Percentiles rank a stretch among this genome's conserved stretches.
phyloP scores from a whole-genome alignment of 2,888 invertebrate species.

The Microchrysa polita region DNA sequence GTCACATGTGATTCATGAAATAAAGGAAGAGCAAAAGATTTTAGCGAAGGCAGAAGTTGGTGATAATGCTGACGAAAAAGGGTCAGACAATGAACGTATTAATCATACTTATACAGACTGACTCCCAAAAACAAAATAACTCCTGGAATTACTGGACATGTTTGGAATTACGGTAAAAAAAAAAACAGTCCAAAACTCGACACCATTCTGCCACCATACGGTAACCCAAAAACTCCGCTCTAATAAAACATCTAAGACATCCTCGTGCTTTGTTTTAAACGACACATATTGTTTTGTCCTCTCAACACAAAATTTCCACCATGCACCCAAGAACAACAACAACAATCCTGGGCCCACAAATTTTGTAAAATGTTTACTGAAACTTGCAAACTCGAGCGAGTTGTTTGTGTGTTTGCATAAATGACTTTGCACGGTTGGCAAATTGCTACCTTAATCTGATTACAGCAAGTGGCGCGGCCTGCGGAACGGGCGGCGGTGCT shows the following conservation, averaged over 20 bases:
- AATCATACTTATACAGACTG: no score
- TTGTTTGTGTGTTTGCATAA: conserved; percentile 49
- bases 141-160: no score
- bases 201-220: no score
- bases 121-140: no score
- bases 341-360: neutral
- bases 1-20: no score
- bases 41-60: no score
- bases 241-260: neutral
- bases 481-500: conserved; percentile 44
- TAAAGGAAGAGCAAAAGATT: no score
- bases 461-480: conserved; percentile 48
- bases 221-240: no score
- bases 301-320: conserved; percentile 15
- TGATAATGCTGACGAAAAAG: no score
- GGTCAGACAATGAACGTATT: no score
- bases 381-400: conserved; percentile 13
- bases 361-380: conserved; percentile 17
- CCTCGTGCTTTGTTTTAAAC: neutral
- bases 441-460: conserved; percentile 52
- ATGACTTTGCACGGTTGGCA: conserved; percentile 51
- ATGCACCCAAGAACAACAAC: neutral
- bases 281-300: conserved; percentile 1
- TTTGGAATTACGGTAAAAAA: no score
- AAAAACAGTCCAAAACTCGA: no score